Base-by-base conservation (phyloP, 2,113 vertebrate species). In the Eulemur macaco region DNA sequence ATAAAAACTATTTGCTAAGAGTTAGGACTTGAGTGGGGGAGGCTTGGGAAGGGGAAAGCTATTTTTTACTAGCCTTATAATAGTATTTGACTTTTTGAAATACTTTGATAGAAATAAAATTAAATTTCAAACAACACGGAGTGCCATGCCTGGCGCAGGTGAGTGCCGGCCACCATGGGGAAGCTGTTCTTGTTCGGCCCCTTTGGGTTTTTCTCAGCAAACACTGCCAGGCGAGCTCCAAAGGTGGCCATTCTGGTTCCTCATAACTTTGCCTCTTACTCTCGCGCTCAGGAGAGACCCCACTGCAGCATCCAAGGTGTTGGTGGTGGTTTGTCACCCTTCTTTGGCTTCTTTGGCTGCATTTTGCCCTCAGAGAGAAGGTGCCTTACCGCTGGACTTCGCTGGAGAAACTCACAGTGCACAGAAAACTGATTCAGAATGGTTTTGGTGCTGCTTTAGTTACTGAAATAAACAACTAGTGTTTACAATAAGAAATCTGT, bases 401-500 rank as follows among this genome's bases (percentile, higher is more conserved):
- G 17, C n/a, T 31, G 58, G 73, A 95, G 66, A n/a, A 23, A 42
- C 71, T 56, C n/a, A 56, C n/a, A 10, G 58, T 11, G 27, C 45
- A 1, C 7, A 58, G 54, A 60, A 78, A 37, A 85, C 71, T 3
- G 88, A 69, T 60, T 37, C 31, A 56, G 54, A 74, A 9, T 74
- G 18, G 34, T 64, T 89, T 34, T 7, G 58, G 11, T 50, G 56
- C 18, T 58, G 56, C 42, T 83, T 80, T 25, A 14, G 27, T 63
- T 34, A 42, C 10, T 37, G 45, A 95, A 52, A 85, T 94, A 85
- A 91, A 88, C 50, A 47, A 71, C 89, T 52, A 12, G 60, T 64
- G n/a, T 91, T 96, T 89, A 42, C 76, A 89, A 42, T 54, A 54
- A 88, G 63, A 85, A 85, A n/a, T 31, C 71, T 68, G 25, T 74